A percentile compares a stretch with the other conserved stretches of the same genome.
Conservation (phyloP, 1,140 invertebrate species). For the Gonatopus flavifemur region DNA sequence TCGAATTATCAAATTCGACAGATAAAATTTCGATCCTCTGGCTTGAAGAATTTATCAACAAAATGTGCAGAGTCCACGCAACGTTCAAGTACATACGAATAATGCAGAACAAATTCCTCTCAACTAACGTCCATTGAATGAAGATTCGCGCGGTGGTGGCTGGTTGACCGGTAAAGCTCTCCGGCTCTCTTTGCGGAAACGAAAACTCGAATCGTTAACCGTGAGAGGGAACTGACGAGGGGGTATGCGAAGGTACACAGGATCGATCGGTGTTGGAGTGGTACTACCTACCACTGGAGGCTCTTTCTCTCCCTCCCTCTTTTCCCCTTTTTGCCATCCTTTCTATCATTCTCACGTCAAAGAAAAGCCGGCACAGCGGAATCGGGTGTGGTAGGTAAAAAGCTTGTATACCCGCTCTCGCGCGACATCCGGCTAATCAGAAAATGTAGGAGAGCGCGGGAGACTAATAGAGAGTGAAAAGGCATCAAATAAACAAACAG, state of each 20-base stretch:
- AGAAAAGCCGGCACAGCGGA: constrained; percentile 38
- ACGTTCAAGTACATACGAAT: no score
- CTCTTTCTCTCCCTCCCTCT: constrained; percentile 13
- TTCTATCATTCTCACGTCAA: constrained; percentile 21
- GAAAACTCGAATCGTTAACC: constrained; percentile 35
- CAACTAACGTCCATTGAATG: no score
- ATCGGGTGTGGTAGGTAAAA: constrained; percentile 39
- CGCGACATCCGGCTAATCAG: constrained; percentile 58
- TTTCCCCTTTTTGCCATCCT: not conserved
- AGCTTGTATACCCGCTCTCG: constrained; percentile 46
- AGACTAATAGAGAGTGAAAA: constrained; percentile 61
- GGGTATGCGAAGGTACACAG: constrained; percentile 19
- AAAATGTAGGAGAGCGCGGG: constrained; percentile 54
- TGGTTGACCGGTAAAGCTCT: constrained; percentile 34
- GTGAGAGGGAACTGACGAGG: constrained; percentile 17
- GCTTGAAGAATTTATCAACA: no score
- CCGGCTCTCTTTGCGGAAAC: constrained; percentile 34
- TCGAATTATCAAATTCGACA: no score
- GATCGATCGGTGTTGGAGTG: constrained; percentile 38
- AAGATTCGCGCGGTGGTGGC: no score
- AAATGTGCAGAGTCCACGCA: no score
- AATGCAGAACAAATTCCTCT: no score
- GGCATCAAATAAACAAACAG: constrained; percentile 60
- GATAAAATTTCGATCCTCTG: no score
- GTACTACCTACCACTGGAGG: constrained; percentile 8